These are phyloP conservation scores for Adineta ricciae DNA, from an alignment of 2,888 invertebrate genomes.

Conservation along the genomic window DNA sequence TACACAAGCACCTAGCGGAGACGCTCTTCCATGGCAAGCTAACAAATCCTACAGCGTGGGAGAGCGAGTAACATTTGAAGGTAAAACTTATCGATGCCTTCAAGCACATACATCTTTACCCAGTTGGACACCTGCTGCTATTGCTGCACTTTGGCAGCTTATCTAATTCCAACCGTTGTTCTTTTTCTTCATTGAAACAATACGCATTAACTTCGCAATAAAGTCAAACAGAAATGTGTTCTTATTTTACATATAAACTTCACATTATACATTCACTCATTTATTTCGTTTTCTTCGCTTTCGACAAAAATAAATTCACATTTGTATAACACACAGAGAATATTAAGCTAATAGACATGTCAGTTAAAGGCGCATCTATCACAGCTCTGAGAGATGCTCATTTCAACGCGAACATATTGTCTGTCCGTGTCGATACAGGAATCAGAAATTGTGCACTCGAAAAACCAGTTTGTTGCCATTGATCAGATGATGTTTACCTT, in stretches of 20 bases:
- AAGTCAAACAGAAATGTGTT: no score
- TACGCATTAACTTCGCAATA: no score
- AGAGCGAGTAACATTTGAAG: not conserved
- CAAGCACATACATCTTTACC: not conserved
- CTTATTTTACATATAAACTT: no score
- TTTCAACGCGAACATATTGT: not conserved
- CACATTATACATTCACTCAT: no score
- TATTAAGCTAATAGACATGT: no score
- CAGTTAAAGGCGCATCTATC: no score
- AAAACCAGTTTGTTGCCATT: no score
- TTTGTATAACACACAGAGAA: not conserved
- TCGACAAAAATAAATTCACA: not conserved
- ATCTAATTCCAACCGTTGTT: not conserved
- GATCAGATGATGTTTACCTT: no score
- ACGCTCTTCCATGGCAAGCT: not conserved
- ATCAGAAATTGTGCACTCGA: no score
- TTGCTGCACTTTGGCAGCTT: constrained; percentile 12
- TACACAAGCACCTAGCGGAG: not conserved
- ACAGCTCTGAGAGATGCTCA: not conserved
- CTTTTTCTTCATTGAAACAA: not conserved
- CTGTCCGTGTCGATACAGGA: no score
- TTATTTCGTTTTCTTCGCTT: not conserved
- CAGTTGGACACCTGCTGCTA: not conserved
- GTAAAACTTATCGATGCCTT: not conserved
- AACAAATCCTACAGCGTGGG: not conserved